These are phyloP conservation scores for Sphenopsis melanotis DNA, from an alignment of 2,797 vertebrate species.

Conservation along the genomic window DNA sequence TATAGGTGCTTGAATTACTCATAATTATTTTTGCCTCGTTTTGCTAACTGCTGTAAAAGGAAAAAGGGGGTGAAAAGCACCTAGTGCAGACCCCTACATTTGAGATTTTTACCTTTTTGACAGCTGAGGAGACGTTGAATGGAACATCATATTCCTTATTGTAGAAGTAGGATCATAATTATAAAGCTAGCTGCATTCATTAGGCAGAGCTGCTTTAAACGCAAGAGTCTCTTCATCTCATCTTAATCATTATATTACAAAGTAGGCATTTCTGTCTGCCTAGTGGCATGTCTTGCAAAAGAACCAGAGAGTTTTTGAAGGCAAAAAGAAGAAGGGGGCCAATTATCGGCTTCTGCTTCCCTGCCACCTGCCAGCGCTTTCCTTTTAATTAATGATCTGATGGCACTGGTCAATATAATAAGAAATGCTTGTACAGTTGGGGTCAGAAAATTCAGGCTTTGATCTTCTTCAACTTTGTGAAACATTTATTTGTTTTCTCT, in stretches of 20 bases:
- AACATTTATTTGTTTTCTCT: conserved; percentile 89
- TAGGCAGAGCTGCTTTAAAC: conserved; percentile 83
- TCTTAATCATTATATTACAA: conserved; percentile 98
- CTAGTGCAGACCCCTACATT: conserved; percentile 7
- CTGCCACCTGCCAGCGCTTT: conserved; percentile 94
- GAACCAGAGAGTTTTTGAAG: conserved; percentile 81
- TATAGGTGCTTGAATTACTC: background rate
- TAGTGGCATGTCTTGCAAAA: conserved; percentile 91
- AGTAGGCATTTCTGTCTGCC: conserved; percentile 91
- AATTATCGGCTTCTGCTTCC: conserved; percentile 92
- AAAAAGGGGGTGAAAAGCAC: conserved; percentile 13
- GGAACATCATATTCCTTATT: conserved; percentile 77
- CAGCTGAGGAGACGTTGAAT: conserved; percentile 70
- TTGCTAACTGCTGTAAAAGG: conserved; percentile 44
- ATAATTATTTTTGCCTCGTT: background rate
- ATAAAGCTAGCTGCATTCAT: conserved; percentile 81
- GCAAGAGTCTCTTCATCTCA: conserved; percentile 80
- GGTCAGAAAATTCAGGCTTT: conserved; percentile 87
- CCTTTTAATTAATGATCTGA: conserved; percentile 97
- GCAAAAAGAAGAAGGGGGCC: conserved; percentile 89
- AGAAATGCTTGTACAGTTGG: conserved; percentile 87
- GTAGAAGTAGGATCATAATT: conserved; percentile 81
- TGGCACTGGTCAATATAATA: conserved; percentile 91
- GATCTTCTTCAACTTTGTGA: conserved; percentile 84
- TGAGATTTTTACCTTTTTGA: conserved; percentile 72